Percentiles rank a stretch among this genome's conserved stretches.
Conservation (phyloP, 1,140 invertebrate genomes). For the Holcopasites calliopsidis region DNA sequence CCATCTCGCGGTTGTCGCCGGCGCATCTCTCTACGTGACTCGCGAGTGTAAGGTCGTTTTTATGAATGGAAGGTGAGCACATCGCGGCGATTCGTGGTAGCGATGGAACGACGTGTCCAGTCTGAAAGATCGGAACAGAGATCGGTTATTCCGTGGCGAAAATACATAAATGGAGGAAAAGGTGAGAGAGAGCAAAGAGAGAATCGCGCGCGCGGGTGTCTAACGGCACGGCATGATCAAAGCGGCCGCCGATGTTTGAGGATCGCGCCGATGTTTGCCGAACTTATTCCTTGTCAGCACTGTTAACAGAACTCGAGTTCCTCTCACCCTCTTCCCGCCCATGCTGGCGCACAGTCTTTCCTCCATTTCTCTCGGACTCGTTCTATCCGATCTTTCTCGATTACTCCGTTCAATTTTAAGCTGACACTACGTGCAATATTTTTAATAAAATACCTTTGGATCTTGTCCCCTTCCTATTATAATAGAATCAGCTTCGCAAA, state of each 20-base stretch:
- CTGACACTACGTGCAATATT: too few relatives aligned
- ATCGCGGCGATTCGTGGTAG: conserved; percentile 25
- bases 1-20: conserved; percentile 18
- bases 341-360: background rate
- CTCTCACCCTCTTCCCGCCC: background rate
- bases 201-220: conserved; percentile 62
- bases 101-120: conserved; percentile 40
- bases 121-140: conserved; percentile 17
- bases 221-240: conserved; percentile 72
- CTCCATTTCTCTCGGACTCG: background rate
- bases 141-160: conserved; percentile 52
- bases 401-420: conserved; percentile 35
- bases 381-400: conserved; percentile 10
- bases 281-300: conserved; percentile 78
- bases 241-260: conserved; percentile 77
- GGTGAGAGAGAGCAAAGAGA: conserved; percentile 66
- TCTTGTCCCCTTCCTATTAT: too few relatives aligned
- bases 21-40: conserved; percentile 37
- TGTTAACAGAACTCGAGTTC: conserved; percentile 73
- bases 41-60: conserved; percentile 41
- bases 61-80: conserved; percentile 60
- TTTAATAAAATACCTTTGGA: too few relatives aligned
- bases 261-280: conserved; percentile 77
- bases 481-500: too few relatives aligned
- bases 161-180: conserved; percentile 69